Evolutionary conservation across 2,113 vertebrate species (phyloP).

Genomic region (Tauraco erythrolophus): DNA sequence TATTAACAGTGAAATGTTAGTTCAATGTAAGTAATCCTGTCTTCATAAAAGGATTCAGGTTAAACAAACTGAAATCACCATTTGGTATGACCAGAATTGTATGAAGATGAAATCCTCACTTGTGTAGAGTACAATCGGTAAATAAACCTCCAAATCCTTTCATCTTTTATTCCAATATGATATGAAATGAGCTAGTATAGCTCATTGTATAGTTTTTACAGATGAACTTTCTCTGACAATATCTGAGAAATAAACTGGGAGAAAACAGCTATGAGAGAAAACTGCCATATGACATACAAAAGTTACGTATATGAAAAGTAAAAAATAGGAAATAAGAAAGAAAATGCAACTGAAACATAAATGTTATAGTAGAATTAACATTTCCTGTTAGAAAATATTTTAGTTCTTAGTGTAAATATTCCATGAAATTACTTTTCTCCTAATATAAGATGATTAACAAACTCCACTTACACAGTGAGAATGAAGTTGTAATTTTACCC

Average conservation of each 20-base stretch:
- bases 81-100: background rate
- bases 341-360: background rate
- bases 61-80: background rate
- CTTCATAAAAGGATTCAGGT: background rate
- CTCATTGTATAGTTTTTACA: background rate
- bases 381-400: background rate
- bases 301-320: background rate
- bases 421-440: background rate
- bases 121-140: background rate
- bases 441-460: background rate
- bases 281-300: background rate
- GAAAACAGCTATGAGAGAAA: too few relatives aligned
- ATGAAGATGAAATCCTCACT: background rate
- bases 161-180: background rate
- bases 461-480: background rate
- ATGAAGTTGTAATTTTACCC: background rate
- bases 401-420: background rate
- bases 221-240: background rate
- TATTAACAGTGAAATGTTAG: background rate
- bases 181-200: background rate
- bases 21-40: background rate
- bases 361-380: background rate
- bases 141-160: background rate
- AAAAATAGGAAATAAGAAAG: background rate
- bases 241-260: background rate